Evolutionary conservation across 2,797 vertebrate genomes (phyloP), one percentile per base, ranked within the genome.

Genomic region (Epinephelus coioides): DNA sequence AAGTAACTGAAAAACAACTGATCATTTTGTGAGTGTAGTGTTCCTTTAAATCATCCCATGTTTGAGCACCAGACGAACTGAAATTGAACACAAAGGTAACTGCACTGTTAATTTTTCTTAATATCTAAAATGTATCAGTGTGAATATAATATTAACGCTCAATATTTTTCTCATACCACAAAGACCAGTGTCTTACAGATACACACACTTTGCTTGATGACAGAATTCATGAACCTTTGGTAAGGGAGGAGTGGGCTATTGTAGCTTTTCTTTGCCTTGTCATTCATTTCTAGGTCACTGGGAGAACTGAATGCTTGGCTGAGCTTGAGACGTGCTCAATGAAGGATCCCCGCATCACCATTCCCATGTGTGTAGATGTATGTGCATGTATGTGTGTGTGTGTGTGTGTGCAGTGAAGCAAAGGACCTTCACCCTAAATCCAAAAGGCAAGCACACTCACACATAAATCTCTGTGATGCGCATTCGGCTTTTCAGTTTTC

Each of bases 241-340:
- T 73, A 89, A 67, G 71, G 44, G 15, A 80, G 57, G 14, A 80
- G 62, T 40, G 6, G 72, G 57, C 44, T 73, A 9, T 59, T 87
- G 81, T 50, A 78, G 87, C 84, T 89, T 88, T 85, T 92, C 85
- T 86, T 86, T 79, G 74, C 53, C 73, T 68, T 89, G 91, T 88
- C 91, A 89, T 81, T 93, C 88, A 88, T 94, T 94, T 95, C 91
- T 93, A 93, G 94, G 93, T 95, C 95, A 94, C 78, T 82, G 87
- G 80, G 82, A 86, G 84, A 82, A 69, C n/a, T 85, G 90, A 88
- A 94, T 75, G 94, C 91, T 89, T 86, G 91, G 88, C 88, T 90
- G 92, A 90, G 88, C 86, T 88, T 86, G 70, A 92, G 86, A 88
- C 77, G 46, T 84, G 84, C 76, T 88, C 91, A 85, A 27, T 85